A percentile compares a stretch with the other conserved stretches of the same genome.
Evolutionary conservation across 2,113 vertebrate species (phyloP).

Genomic region (Cyanistes caeruleus): DNA sequence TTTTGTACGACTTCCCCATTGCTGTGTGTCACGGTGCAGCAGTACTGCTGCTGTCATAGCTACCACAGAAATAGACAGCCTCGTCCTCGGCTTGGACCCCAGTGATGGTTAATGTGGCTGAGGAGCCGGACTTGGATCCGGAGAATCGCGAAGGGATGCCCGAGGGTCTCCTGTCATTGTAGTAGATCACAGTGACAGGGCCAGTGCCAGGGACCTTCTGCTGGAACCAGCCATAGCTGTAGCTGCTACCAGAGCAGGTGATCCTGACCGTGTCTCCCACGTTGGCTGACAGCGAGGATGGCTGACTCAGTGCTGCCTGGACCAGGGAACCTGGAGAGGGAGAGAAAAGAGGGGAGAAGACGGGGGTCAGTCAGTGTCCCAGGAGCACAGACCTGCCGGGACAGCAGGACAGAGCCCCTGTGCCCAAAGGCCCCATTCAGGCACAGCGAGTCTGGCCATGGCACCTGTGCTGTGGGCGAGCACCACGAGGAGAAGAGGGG

Average conservation of each 20-base stretch:
- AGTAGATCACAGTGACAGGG: not conserved
- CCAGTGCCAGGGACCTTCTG: not conserved
- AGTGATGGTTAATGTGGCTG: not conserved
- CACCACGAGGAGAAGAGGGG: not conserved
- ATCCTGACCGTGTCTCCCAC: fast-evolving
- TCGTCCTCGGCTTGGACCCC: conserved; percentile 25
- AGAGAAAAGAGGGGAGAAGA: not conserved
- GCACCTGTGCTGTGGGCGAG: conserved; percentile 6
- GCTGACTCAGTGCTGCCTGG: not conserved
- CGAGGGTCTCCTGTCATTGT: fast-evolving
- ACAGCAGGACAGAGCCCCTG: fast-evolving
- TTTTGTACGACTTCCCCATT: not conserved
- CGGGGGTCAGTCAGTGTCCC: fast-evolving
- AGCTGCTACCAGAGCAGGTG: not conserved
- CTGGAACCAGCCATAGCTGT: not conserved
- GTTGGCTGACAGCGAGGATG: fast-evolving
- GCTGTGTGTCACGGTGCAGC: fast-evolving
- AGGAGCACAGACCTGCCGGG: not conserved
- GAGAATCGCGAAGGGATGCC: not conserved
- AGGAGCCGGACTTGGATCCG: fast-evolving
- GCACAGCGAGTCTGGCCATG: fast-evolving
- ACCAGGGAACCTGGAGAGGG: not conserved
- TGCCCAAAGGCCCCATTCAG: fast-evolving
- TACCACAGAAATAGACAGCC: not conserved
- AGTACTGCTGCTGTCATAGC: not conserved